Evolutionary conservation across 1,140 invertebrate genomes (phyloP), one percentile per base, ranked within the genome.

Genomic region (Planococcus citri): DNA sequence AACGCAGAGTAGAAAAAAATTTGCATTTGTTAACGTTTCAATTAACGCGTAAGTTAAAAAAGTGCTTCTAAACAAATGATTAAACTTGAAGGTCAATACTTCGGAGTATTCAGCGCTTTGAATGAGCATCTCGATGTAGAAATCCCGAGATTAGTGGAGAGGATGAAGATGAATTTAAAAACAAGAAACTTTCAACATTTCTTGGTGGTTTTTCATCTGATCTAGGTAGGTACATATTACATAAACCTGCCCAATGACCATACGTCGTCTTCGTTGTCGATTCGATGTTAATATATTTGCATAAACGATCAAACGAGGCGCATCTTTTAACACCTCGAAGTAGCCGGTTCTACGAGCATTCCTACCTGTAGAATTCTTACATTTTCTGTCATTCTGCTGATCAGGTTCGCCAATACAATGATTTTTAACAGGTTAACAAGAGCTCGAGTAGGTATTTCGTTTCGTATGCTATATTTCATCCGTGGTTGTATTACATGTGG

Each of bases 11-110:
- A n/a, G n/a, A n/a, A n/a, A n/a, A 51, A 51, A 51, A 51, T 51
- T 51, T 51, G 41, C 41, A 51, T 64, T 27, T 12, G 22, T 64
- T 64, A 64, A 64, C 60, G 60, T 27, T 64, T 64, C 60, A 64
- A 64, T 64, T 64, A 64, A 64, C 60, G 60, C 24, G 17, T 21
- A 27, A 64, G 60, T 27, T 64, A 64, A 64, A n/a, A n/a, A 64
- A 64, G 60, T 20, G 17, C 60, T 64, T 64, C 60, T 27, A 64
- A 24, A 64, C 60, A 64, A 64, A 25, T 10, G 20, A 64, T 64
- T 64, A 64, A 24, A 64, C 22, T 64, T 17, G 22, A 64, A 64
- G 60, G 60, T 25, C 60, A 21, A 25, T 64, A 25, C 10, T 64
- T 27, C 17, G 60, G 9, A 17, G 3, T 24, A 25, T 60, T 8